phyloP scores from a whole-genome alignment of 2,797 vertebrate species.

The Eurystomus glaucurus region DNA sequence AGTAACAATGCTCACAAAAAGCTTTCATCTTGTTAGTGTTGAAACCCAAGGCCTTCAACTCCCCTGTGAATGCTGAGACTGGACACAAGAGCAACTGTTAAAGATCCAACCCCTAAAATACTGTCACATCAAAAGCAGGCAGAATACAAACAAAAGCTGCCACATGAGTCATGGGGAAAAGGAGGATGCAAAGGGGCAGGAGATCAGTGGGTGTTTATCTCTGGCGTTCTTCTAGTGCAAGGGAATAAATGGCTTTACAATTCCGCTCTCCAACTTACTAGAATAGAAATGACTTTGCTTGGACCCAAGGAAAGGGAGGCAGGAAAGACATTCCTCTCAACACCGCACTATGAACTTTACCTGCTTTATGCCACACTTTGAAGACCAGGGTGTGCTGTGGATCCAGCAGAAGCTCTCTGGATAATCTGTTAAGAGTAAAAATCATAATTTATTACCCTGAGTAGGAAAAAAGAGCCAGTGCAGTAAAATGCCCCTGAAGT shows the following conservation, averaged over 20 bases:
- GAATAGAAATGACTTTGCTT: background rate
- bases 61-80: too few species aligned
- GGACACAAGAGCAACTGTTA: too few species aligned
- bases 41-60: too few species aligned
- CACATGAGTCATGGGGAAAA: too few species aligned
- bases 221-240: background rate
- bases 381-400: slow-evolving; percentile 94
- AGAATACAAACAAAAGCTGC: too few species aligned
- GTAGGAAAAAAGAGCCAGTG: background rate
- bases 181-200: background rate
- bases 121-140: too few species aligned
- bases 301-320: background rate
- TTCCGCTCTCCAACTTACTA: background rate
- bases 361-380: slow-evolving; percentile 98
- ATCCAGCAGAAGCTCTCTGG: slow-evolving; percentile 93
- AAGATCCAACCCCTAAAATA: too few species aligned
- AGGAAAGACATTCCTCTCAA: background rate
- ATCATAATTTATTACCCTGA: background rate
- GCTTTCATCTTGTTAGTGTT: too few species aligned
- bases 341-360: slow-evolving; percentile 70
- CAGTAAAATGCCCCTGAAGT: background rate
- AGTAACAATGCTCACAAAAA: too few species aligned
- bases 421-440: slow-evolving; percentile 80
- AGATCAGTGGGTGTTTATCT: background rate
- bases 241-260: background rate